Base-by-base conservation (phyloP, 37 sponge, comb jelly and placozoan species). In the Diacarnus erythraeanus region DNA sequence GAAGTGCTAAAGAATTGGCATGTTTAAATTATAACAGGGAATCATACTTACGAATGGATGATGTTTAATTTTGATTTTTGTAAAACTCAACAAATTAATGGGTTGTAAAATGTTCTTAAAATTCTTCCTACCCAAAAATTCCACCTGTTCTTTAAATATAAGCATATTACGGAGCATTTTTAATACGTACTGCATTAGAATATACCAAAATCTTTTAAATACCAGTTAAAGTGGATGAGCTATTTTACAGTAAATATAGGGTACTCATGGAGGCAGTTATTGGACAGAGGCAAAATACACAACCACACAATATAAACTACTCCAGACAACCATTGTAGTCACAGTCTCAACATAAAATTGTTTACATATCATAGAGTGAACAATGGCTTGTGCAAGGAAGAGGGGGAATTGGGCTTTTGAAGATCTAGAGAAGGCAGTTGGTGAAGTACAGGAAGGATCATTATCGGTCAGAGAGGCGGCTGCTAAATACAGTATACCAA, bases 391-490 rank as follows among this genome's bases (percentile, higher is more conserved):
- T 47, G 51, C 51, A 47, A 47, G 51, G 12, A 47, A 47, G 51
- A 47, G 51, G 12, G 51, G 51, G 51, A 47, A 47, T 12, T 47
- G 51, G 51, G 12, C 6, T 15, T 5, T 5, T 66, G 72, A 38
- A 23, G 25, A 41, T 1, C 2, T 71, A n/a, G 43, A 38, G 2
- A 39, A 41, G 8, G 72, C 70, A 1, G n/a, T 79, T 1, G 1
- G 5, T 3, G 59, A 71, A 4, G 66, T 78, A 42, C 21, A 51
- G n/a, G 42, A 79, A 1, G 26, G 54, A 0, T 64, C 3, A 18
- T 4, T 86, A 59, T 68, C 71, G 0, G 29, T 69, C 6, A 74
- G 81, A 58, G 2, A 75, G 59, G 87, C 87, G 2, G 76, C 43
- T 15, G 69, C 40, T 3, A 40, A 47, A 30, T 81, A 76, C 40